These are phyloP conservation scores for Rostratula benghalensis DNA, from an alignment of 2,113 vertebrate species.

Conservation along the genomic window DNA sequence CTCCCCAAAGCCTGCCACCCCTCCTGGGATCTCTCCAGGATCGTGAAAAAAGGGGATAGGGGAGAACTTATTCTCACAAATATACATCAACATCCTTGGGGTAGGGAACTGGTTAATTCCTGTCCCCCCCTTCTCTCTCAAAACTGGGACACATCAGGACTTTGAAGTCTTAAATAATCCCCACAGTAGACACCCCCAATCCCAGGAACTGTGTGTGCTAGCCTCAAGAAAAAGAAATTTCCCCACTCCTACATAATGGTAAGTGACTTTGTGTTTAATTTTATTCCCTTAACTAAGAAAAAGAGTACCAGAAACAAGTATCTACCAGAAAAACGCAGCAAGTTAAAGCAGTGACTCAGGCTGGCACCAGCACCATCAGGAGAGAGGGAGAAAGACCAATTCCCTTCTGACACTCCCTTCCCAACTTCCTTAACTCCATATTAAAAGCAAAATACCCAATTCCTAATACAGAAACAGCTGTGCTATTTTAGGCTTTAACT, in stretches of 20 bases:
- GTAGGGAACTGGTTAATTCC: not conserved
- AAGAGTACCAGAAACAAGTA: not conserved
- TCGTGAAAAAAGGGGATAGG: too few relatives aligned
- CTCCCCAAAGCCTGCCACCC: not conserved
- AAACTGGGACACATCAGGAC: conserved; percentile 31
- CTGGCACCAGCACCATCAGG: not conserved
- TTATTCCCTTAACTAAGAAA: not conserved
- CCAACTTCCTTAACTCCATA: not conserved
- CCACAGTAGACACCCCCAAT: not conserved
- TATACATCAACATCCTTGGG: not conserved
- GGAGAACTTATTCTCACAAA: not conserved
- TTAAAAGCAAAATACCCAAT: not conserved
- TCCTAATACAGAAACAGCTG: not conserved
- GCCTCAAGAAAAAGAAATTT: not conserved
- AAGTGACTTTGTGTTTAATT: conserved; percentile 18
- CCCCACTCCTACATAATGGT: conserved; percentile 17
- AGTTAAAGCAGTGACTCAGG: not conserved
- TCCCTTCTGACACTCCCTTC: not conserved
- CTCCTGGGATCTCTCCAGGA: not conserved
- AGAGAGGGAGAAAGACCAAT: not conserved
- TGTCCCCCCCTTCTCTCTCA: not conserved
- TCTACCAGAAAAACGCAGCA: not conserved
- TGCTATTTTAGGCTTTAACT: not conserved
- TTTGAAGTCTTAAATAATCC: conserved; percentile 45
- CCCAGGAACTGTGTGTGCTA: not conserved